Evolutionary conservation across 2,113 vertebrate species (phyloP).

Genomic region (Prionailurus bengalensis): DNA sequence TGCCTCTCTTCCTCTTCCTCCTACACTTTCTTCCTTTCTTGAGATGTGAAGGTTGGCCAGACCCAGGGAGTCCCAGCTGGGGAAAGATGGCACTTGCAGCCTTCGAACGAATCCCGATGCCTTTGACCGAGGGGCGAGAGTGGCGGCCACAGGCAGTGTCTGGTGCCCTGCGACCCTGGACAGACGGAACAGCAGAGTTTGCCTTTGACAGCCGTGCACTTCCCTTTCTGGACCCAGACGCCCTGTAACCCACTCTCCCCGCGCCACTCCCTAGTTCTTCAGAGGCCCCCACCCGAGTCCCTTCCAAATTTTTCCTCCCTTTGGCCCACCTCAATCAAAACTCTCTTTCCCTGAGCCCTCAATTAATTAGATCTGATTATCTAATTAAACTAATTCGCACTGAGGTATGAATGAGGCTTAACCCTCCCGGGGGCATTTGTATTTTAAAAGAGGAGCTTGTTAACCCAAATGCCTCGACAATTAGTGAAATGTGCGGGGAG

Average conservation of each 20-base stretch:
- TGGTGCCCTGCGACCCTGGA: not conserved
- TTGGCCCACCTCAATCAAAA: constrained; percentile 82
- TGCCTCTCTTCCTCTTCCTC: not conserved
- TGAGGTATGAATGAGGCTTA: constrained; percentile 84
- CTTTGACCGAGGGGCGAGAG: not conserved
- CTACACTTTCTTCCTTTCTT: not conserved
- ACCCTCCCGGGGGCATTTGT: constrained; percentile 67
- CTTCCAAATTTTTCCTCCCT: constrained; percentile 77
- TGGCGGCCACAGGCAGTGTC: not conserved
- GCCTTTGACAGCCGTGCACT: rapidly evolving
- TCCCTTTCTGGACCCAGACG: not conserved
- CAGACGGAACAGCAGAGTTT: not conserved
- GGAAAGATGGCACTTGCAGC: not conserved
- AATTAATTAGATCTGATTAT: constrained; percentile 85
- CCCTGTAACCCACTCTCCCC: not conserved
- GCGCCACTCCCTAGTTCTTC: not conserved
- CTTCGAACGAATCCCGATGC: not conserved
- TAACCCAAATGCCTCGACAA: constrained; percentile 76
- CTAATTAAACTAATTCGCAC: constrained; percentile 84
- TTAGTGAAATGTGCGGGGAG: constrained; percentile 43
- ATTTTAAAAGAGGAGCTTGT: constrained; percentile 80
- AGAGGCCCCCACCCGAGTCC: not conserved
- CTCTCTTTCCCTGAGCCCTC: constrained; percentile 81
- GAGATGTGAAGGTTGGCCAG: not conserved
- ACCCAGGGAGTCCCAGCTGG: not conserved